phyloP scores from a whole-genome alignment of 2,113 vertebrate genomes.

The Melanotaenia duboulayi region DNA sequence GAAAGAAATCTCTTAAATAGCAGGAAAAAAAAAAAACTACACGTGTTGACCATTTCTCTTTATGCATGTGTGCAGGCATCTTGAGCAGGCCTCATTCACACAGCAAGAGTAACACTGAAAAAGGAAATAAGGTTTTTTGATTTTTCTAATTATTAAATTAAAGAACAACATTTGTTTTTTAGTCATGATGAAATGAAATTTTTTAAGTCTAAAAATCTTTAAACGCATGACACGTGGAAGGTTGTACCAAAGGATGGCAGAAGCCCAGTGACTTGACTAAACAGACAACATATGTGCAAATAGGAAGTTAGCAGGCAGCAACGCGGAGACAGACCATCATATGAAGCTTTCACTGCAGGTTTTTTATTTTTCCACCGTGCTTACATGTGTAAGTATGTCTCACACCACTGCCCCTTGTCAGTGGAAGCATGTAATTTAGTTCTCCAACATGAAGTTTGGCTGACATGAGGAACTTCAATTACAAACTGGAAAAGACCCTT shows the following conservation, averaged over 20 bases:
- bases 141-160: background rate
- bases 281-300: background rate
- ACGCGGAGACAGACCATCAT: background rate
- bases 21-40: background rate
- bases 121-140: background rate
- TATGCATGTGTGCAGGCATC: background rate
- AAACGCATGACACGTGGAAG: no score
- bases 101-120: background rate
- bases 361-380: background rate
- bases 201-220: no score
- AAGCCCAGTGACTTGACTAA: background rate
- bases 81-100: background rate
- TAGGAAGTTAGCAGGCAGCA: no score
- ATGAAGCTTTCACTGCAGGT: background rate
- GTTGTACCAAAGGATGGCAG: no score
- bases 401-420: conserved; percentile 12
- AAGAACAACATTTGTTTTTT: background rate
- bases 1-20: background rate
- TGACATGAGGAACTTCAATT: conserved; percentile 79
- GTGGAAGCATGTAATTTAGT: conserved; percentile 77
- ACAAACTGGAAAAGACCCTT: conserved; percentile 72
- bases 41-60: background rate
- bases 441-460: conserved; percentile 81
- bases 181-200: background rate
- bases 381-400: conserved; percentile 3